Evolutionary conservation across 1,140 invertebrate species (phyloP).

Genomic region (Phenacoccus solenopsis): DNA sequence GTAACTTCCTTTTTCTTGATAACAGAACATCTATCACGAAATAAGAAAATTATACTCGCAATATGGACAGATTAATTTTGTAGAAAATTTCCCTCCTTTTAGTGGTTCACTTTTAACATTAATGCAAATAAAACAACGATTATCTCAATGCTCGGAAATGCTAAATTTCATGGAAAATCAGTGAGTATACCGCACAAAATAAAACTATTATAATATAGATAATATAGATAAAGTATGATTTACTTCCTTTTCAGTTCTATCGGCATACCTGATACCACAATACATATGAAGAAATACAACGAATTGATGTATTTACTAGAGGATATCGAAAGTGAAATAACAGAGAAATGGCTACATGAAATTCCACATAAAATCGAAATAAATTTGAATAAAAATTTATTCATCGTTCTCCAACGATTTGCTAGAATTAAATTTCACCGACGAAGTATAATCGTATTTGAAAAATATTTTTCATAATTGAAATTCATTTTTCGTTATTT

Average conservation of each 20-base stretch:
- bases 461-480: background rate
- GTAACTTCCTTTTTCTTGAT: too few species aligned
- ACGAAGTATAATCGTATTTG: constrained; percentile 19
- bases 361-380: constrained; percentile 32
- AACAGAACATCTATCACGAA: background rate
- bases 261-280: constrained; percentile 27
- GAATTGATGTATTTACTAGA: constrained; percentile 33
- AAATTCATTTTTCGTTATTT: constrained; percentile 4
- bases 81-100: background rate
- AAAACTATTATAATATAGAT: background rate
- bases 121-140: background rate
- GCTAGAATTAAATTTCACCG: constrained; percentile 36
- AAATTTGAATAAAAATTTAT: constrained; percentile 33
- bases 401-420: constrained; percentile 28
- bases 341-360: constrained; percentile 32
- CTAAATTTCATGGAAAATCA: constrained; percentile 3
- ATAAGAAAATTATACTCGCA: background rate
- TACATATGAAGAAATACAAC: constrained; percentile 32
- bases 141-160: background rate
- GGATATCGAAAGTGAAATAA: constrained; percentile 30
- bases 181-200: background rate
- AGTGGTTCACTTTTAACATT: background rate
- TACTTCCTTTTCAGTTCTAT: constrained; percentile 23
- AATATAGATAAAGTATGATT: background rate
- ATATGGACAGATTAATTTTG: background rate